Base-by-base conservation (phyloP, 2,888 invertebrate species). In the Pachliopta kotzebuea region DNA sequence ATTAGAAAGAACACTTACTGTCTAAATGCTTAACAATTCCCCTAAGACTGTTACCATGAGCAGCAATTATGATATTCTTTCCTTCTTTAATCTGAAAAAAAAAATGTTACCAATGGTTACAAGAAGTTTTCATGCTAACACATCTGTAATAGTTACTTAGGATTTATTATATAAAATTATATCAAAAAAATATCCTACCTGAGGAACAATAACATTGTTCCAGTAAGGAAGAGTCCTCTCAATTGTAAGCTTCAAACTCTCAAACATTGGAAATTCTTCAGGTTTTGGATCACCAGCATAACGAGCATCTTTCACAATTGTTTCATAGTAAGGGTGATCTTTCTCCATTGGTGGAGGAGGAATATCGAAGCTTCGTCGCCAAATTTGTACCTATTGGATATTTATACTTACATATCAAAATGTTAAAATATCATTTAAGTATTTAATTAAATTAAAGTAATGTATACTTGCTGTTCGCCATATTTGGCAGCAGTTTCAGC, bases 1-100 rank as follows among this genome's bases (percentile, higher is more conserved):
- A 0, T 2, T n/a, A n/a, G n/a, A n/a, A 0, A 31, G 8, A 45
- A 31, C 23, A 85, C 93, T 90, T 87, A 96, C 96, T 91, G 83
- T 97, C 96, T 78, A 97, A 93, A 88, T 96, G 95, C 84, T 97
- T 97, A 0, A 97, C 96, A 71, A 97, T 95, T 66, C 96, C 97
- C 75, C 97, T 92, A 50, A 97, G 93, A 77, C 96, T 96, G 83
- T 97, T 97, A 56, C 97, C 97, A 78, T 97, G 97, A 26, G 97
- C 96, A 37, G 96, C 96, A 76, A 97, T 95, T 59, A 97, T 93
- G 61, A 97, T 94, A 31, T 88, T 94, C 78, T 96, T 95, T 60
- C 96, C 96, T 72, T 93, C 95, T 78, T 96, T 96, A 69, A 97
- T 93, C 90, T 97, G 93, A 67, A 92, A 86, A 81, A 77, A 62